Conservation (phyloP, 2,113 vertebrate species). For the Macheiramphus alcinus region DNA sequence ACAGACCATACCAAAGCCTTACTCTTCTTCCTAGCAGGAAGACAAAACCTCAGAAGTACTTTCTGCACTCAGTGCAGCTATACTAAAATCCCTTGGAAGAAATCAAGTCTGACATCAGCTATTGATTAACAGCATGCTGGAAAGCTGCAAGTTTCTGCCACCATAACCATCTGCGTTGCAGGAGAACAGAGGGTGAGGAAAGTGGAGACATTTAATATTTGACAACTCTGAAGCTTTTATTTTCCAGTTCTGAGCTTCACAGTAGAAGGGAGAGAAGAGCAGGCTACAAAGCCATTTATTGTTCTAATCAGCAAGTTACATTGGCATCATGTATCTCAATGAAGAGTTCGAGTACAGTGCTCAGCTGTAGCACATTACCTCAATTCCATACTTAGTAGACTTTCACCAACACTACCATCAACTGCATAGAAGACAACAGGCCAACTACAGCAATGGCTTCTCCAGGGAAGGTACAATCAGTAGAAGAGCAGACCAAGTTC, state of each 20-base stretch:
- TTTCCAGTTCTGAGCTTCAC: neutral
- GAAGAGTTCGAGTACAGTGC: fast-evolving
- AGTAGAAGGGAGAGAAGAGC: neutral
- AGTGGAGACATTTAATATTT: neutral
- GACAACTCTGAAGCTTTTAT: neutral
- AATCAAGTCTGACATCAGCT: neutral
- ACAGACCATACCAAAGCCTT: neutral
- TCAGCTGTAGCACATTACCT: neutral
- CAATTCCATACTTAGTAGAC: too few species aligned
- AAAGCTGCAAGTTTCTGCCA: neutral
- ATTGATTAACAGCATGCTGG: neutral
- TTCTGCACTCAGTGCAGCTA: neutral
- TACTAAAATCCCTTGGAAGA: neutral
- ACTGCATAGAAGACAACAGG: neutral
- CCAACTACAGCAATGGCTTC: neutral
- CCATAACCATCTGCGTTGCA: neutral
- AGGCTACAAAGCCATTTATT: neutral
- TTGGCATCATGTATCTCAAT: neutral
- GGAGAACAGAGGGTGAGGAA: neutral
- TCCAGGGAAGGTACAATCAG: neutral
- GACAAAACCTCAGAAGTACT: neutral
- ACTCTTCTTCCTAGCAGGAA: neutral
- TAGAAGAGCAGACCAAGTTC: neutral
- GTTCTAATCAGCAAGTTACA: neutral
- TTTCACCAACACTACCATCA: neutral